Base-by-base conservation (phyloP, 2,797 vertebrate species). In the Lutjanus argentimaculatus region DNA sequence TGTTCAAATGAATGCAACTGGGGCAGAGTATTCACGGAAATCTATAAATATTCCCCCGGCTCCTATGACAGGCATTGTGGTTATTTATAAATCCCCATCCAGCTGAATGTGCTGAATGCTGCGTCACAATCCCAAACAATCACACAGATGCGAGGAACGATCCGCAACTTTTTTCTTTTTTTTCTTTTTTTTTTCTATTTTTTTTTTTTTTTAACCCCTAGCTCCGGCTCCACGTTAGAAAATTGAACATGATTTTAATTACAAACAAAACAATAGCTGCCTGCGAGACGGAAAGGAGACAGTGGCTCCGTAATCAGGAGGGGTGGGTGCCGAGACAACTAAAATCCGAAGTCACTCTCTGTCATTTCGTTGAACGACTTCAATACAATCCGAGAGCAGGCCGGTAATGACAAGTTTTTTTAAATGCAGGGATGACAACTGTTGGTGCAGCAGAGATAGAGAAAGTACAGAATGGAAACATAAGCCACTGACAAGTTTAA, bases 211-310 rank as follows among this genome's bases (percentile, higher is more conserved):
- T 36, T 36, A 4, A 30, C 25, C 4, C 25, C 25, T 61, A 62
- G 83, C 77, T 57, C 55, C 10, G 3, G 67, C 48, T 15, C 53
- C 43, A 57, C 42, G 75, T 67, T 36, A 65, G 76, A 88, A 82
- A 89, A 90, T 72, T 79, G 62, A 88, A 88, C 80, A 79, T 16
- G 55, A 90, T 85, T 89, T 92, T 91, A 90, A 93, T 93, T 89
- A 86, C 59, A 85, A 84, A 84, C 82, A 75, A 86, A 88, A 90
- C 86, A 91, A 90, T 75, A 57, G 64, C 56, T 71, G 72, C 58
- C 70, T 73, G 67, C 53, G 45, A 63, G 76, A 82, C 14, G 10
- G 69, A 80, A 53, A 30, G 21, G 40, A 80, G 77, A 79, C 70
- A 9, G 68, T 25, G 43, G 77, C 64, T 70, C 57, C 21, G 66